A percentile compares a stretch with the other conserved stretches of the same genome.
Evolutionary conservation across 2,888 invertebrate species (phyloP).

Genomic region (Myathropa florea): DNA sequence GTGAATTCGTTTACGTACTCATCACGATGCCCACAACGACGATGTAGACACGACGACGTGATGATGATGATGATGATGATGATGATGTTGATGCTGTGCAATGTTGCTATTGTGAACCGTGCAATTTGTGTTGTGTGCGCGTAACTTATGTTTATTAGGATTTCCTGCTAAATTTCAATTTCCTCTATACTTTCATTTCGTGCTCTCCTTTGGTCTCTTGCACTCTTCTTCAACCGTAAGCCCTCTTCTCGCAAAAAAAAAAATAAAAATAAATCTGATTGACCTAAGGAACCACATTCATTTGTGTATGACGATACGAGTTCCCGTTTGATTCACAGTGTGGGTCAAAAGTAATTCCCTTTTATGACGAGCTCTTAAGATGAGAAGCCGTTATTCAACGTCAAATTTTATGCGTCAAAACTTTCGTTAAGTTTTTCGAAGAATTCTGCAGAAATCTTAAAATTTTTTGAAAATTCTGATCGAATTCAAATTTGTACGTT

Average conservation of each 20-base stretch:
- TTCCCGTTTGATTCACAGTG: not conserved
- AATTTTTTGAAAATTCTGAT: no score
- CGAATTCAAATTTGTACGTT: no score
- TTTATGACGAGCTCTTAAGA: not conserved
- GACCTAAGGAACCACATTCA: not conserved
- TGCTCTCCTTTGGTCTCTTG: not conserved
- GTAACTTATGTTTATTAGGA: constrained; percentile 67
- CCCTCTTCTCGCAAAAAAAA: not conserved
- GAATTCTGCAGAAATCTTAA: no score
- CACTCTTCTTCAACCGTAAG: not conserved
- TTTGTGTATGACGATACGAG: not conserved
- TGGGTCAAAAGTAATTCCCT: not conserved
- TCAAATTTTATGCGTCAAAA: no score
- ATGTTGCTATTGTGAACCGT: constrained; percentile 47
- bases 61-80: constrained; percentile 27
- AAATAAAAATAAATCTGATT: not conserved
- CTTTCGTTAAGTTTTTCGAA: no score
- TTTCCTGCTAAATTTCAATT: constrained; percentile 71
- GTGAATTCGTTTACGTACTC: constrained; percentile 54
- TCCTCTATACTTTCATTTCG: constrained; percentile 51
- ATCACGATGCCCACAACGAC: not conserved
- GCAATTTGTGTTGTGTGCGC: constrained; percentile 55
- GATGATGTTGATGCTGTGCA: constrained; percentile 43
- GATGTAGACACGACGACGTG: not conserved
- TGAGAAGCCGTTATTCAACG: no score